phyloP scores from a whole-genome alignment of 2,888 invertebrate species.

The Macrophya annulata region DNA sequence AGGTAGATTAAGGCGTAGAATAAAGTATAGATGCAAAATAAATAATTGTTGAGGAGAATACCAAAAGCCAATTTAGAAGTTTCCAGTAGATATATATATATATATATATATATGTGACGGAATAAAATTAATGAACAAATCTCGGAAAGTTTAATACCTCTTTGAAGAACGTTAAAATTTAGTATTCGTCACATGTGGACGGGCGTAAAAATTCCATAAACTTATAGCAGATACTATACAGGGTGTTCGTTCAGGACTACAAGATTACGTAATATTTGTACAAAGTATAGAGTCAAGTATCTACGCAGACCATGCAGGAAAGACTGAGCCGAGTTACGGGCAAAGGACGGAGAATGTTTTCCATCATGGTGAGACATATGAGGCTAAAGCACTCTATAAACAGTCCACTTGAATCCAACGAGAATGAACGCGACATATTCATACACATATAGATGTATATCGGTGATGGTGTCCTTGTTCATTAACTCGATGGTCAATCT shows the following conservation, averaged over 20 bases:
- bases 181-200: slow-evolving; percentile 38
- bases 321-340: neutral
- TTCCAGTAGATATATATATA: neutral
- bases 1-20: slow-evolving; percentile 49
- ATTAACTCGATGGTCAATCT: neutral
- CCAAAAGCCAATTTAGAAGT: slow-evolving; percentile 59
- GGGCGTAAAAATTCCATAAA: slow-evolving; percentile 37
- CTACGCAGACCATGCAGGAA: neutral
- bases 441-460: too few species aligned
- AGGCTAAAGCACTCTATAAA: neutral
- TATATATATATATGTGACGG: too few species aligned
- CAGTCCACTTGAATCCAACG: neutral
- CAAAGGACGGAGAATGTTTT: neutral
- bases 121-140: slow-evolving; percentile 36
- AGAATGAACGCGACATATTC: neutral
- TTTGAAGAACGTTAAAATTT: slow-evolving; percentile 1
- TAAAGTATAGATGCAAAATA: slow-evolving; percentile 43
- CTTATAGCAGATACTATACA: slow-evolving; percentile 21
- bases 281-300: neutral
- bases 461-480: neutral
- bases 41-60: slow-evolving; percentile 47
- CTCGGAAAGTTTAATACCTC: neutral
- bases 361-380: neutral
- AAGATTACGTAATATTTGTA: slow-evolving; percentile 22
- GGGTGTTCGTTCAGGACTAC: slow-evolving; percentile 7